These are phyloP conservation scores for Acanthosepion lycidas DNA, from an alignment of 2,888 invertebrate genomes.

Conservation along the genomic window DNA sequence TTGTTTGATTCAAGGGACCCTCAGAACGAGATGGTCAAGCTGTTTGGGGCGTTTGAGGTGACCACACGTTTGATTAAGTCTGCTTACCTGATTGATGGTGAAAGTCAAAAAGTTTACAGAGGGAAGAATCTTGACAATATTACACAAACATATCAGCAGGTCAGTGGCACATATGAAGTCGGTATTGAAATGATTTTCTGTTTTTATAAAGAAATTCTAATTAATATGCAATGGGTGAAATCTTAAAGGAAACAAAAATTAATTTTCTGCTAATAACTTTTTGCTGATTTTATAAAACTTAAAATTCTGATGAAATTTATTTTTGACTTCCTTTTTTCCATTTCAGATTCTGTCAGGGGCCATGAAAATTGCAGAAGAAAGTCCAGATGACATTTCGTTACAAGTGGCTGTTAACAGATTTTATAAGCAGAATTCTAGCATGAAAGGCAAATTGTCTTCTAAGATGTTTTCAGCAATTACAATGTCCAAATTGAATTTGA, in stretches of 20 bases:
- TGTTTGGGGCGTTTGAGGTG: background rate
- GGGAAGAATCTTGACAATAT: slow-evolving; percentile 2
- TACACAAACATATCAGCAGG: slow-evolving; percentile 33
- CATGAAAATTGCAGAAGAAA: background rate
- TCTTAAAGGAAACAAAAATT: too few relatives aligned
- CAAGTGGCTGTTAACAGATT: slow-evolving; percentile 16
- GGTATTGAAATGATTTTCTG: background rate
- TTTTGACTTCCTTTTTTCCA: background rate
- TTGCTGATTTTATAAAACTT: too few relatives aligned
- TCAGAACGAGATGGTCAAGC: slow-evolving; percentile 16
- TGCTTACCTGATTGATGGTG: background rate
- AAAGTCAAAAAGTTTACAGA: slow-evolving; percentile 33
- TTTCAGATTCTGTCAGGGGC: background rate
- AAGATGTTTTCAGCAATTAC: background rate
- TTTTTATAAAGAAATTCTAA: too few relatives aligned
- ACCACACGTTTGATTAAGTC: background rate
- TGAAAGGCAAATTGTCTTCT: background rate
- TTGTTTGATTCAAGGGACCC: slow-evolving; percentile 56
- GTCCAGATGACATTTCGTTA: background rate
- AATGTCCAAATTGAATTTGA: background rate
- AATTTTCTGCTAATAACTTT: too few relatives aligned
- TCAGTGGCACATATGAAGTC: background rate
- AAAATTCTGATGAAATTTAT: background rate
- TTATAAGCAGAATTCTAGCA: background rate
- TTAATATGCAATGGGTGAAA: too few relatives aligned